A percentile compares a stretch with the other conserved stretches of the same genome.
phyloP scores from a whole-genome alignment of 2,113 vertebrate genomes.

The Dermatemys mawii region DNA sequence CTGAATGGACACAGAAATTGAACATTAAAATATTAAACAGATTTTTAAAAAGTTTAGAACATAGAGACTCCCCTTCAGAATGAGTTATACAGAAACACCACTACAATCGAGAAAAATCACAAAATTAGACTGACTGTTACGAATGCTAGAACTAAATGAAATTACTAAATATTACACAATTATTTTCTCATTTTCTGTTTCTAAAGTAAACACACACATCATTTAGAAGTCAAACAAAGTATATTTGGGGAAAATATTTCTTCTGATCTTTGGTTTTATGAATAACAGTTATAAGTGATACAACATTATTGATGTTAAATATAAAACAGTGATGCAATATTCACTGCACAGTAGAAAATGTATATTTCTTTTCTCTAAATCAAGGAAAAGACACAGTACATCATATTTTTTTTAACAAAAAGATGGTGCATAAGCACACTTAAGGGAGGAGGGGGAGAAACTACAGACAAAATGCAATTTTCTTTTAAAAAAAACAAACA shows the following conservation, averaged over 20 bases:
- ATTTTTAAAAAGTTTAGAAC: slow-evolving; percentile 69
- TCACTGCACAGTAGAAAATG: background rate
- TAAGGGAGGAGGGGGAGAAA: accelerated
- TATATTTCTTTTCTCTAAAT: background rate
- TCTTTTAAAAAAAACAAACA: background rate
- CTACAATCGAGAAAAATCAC: slow-evolving; percentile 5
- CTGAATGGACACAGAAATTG: slow-evolving; percentile 62
- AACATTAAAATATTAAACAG: slow-evolving; percentile 68
- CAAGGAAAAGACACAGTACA: background rate
- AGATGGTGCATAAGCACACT: background rate
- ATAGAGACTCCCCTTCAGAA: slow-evolving; percentile 36
- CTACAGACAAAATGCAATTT: background rate
- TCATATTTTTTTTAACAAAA: background rate
- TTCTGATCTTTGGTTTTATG: background rate
- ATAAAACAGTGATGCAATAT: background rate
- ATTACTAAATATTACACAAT: background rate
- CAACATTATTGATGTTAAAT: background rate
- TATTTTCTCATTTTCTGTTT: background rate
- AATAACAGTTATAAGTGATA: background rate
- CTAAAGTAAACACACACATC: background rate
- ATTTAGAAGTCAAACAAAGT: background rate
- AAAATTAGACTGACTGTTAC: background rate
- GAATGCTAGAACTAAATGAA: background rate
- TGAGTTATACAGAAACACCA: slow-evolving; percentile 5
- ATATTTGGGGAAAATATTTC: background rate